Evolutionary conservation across 2,888 invertebrate species (phyloP), one percentile per base, ranked within the genome.

Genomic region (Cephus rjabovi): DNA sequence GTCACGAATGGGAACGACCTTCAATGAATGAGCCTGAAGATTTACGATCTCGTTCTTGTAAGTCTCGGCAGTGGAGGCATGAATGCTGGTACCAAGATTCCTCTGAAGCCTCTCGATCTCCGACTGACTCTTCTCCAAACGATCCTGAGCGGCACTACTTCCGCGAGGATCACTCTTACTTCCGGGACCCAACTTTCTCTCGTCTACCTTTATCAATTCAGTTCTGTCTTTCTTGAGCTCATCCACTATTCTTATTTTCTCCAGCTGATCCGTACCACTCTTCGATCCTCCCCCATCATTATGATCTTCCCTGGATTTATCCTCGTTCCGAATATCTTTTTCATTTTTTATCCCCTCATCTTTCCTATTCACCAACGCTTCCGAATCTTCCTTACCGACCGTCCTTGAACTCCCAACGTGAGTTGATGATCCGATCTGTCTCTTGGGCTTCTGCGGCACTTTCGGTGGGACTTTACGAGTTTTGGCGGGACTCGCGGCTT

Each of bases 41-140:
- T 78, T 80, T 0, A 86, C 80, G 73, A 90, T 78, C 77, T 87
- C 85, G 74, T 87, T 84, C 74, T 87, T 88, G 79, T 89, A 90
- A 34, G 81, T 85, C 37, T 84, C 83, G 1, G 86, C 87, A 3
- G 90, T 90, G n/a, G 81, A 80, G 1, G 87, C 83, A 68, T 88
- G 86, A 73, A 90, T 89, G 56, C 84, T 87, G 3, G 89, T 89
- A 9, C 81, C 81, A 37, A 90, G 79, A 76, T 87, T 87, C 40
- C 85, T 82, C 37, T 90, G 90, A 1, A 90, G 84, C 6, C 82
- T 83, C 73, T 87, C 86, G 76, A 90, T 90, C 34, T 88, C 86
- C 30, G 81, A 81, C 34, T 86, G 87, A 74, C 88, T 90, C 73
- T 80, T 86, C 74, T 85, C 85, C 34, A 88, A 40, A 4, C 82